A percentile compares a stretch with the other conserved stretches of the same genome.
Evolutionary conservation across 2,113 vertebrate species (phyloP).

Genomic region (Mobula birostris): DNA sequence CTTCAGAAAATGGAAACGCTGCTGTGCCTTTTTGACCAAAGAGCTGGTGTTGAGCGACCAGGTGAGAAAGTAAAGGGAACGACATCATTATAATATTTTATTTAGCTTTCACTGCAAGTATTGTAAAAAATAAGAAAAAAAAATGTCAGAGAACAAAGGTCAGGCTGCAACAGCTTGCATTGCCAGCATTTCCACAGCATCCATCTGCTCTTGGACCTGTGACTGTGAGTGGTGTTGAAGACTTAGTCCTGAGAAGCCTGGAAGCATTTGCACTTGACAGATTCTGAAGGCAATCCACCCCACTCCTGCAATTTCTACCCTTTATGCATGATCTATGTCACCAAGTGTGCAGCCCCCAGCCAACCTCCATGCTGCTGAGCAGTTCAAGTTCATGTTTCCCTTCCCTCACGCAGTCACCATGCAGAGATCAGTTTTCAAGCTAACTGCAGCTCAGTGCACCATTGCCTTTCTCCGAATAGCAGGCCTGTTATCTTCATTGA

Average conservation of each 20-base stretch:
- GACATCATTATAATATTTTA: neutral
- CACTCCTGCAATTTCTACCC: neutral
- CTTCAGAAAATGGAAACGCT: too few relatives aligned
- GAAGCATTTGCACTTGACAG: slow-evolving; percentile 5
- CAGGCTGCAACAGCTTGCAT: neutral
- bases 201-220: slow-evolving; percentile 32
- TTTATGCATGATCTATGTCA: slow-evolving; percentile 8
- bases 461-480: neutral
- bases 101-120: neutral
- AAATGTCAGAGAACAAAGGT: slow-evolving; percentile 12
- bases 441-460: neutral
- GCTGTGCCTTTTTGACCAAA: too few relatives aligned
- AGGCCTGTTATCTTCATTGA: neutral
- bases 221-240: slow-evolving; percentile 19
- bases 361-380: neutral
- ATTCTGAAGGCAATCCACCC: neutral
- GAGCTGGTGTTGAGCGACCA: too few relatives aligned
- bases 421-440: neutral
- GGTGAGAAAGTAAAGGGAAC: neutral
- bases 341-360: neutral
- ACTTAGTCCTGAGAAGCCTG: slow-evolving; percentile 10
- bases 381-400: neutral
- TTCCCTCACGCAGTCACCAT: neutral
- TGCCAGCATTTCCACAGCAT: slow-evolving; percentile 12
- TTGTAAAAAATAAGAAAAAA: slow-evolving; percentile 17